Conservation (phyloP, 2,113 vertebrate genomes). For the Tenebrosternarchus preto region DNA sequence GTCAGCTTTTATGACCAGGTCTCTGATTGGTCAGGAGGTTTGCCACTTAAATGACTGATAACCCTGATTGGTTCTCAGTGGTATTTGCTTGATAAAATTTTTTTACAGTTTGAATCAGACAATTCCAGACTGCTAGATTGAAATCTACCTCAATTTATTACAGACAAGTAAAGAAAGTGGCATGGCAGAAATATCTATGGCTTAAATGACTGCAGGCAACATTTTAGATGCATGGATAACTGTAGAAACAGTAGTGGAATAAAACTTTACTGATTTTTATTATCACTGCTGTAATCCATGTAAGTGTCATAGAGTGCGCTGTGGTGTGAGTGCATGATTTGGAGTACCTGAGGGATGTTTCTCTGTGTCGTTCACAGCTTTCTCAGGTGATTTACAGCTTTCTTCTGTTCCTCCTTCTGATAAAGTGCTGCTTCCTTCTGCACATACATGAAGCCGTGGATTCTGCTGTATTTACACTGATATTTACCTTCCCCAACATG, state of each 20-base stretch:
- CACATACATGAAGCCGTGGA: constrained; percentile 43
- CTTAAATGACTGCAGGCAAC: not conserved
- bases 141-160: not conserved
- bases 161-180: not conserved
- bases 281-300: not conserved
- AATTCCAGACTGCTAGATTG: not conserved
- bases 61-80: not conserved
- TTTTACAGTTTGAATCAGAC: not conserved
- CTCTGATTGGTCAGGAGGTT: too few species aligned
- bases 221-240: not conserved
- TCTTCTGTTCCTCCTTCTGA: constrained; percentile 69
- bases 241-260: not conserved
- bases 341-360: not conserved
- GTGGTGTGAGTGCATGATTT: not conserved
- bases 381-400: constrained; percentile 64
- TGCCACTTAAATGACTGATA: not conserved
- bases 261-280: too few species aligned
- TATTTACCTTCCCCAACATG: constrained; percentile 51
- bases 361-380: constrained; percentile 58
- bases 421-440: constrained; percentile 65
- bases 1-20: too few species aligned
- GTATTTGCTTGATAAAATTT: not conserved
- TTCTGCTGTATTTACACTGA: constrained; percentile 45
- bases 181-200: too few species aligned
- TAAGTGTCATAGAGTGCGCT: not conserved